Evolutionary conservation across 2,113 vertebrate genomes (phyloP), one percentile per base, ranked within the genome.

Genomic region (Eublepharis macularius): DNA sequence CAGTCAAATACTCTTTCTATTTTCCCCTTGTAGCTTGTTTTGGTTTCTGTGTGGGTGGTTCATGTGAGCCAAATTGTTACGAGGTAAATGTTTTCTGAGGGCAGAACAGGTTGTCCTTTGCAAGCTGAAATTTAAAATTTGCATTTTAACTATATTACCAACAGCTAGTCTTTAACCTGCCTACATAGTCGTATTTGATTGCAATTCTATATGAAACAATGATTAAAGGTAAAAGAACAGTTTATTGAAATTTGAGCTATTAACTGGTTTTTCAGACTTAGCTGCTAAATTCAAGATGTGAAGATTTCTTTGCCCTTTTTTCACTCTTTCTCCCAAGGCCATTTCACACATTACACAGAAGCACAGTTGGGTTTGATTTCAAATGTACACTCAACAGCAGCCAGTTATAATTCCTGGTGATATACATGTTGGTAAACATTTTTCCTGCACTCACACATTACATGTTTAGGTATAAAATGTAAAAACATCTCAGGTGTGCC

Each of bases 1-100:
- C 63, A 84, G 72, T 83, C 90, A 91, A 95, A 92, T 90, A 92
- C 91, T 92, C 93, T 76, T 11, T 91, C 86, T 93, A 43, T 92
- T 93, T 92, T 88, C 89, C 92, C 77, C 89, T 86, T 91, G 85
- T 81, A 51, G 84, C 80, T 95, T 92, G 10, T 88, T 94, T 91
- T 96, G 94, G 95, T 91, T 94, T 94, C 90, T 96, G 97, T 74
- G 96, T 96, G 95, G 95, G 96, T 90, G 93, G 95, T 91, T 96
- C 94, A 94, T 87, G 91, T 83, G 94, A 95, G 87, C 95, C 93
- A 94, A 96, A 96, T 97, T 95, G 96, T 96, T 96, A 94, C 92
- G 94, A 95, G 94, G 92, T 90, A 93, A 94, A 89, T 86, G 41
- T 86, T 85, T 92, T 80, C 87, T 75, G 29, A 94, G 94, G 91